Percentiles rank a stretch among this genome's conserved stretches.
These are phyloP conservation scores for Drosophila kepulauana DNA, from an alignment of 1,140 invertebrate species.

Conservation along the genomic window DNA sequence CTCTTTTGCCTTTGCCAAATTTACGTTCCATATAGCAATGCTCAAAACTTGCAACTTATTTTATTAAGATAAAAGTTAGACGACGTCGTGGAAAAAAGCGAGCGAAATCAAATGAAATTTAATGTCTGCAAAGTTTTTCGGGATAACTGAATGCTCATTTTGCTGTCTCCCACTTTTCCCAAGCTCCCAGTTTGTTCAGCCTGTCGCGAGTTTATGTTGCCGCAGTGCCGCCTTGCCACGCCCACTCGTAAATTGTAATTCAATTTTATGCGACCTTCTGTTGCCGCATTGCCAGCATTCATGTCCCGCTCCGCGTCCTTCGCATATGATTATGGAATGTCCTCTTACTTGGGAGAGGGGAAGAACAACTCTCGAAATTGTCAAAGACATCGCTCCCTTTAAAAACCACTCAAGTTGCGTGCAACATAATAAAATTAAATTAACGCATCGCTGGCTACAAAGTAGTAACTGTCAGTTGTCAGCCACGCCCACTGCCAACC, in stretches of 20 bases:
- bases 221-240: slow-evolving; percentile 50
- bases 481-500: slow-evolving; percentile 19
- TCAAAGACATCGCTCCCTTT: slow-evolving; percentile 36
- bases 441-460: slow-evolving; percentile 60
- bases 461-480: slow-evolving; percentile 53
- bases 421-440: slow-evolving; percentile 77
- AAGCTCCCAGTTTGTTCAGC: neutral
- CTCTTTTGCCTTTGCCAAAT: neutral
- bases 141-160: slow-evolving; percentile 53
- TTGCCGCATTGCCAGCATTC: slow-evolving; percentile 53
- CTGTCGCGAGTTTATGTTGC: slow-evolving; percentile 64
- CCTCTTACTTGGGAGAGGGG: neutral
- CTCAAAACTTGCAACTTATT: slow-evolving; percentile 77
- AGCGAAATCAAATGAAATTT: slow-evolving; percentile 79
- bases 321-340: slow-evolving; percentile 79
- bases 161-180: slow-evolving; percentile 24
- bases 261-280: slow-evolving; percentile 82
- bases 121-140: slow-evolving; percentile 78
- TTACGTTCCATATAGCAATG: slow-evolving; percentile 30
- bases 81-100: slow-evolving; percentile 25
- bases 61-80: slow-evolving; percentile 79
- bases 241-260: slow-evolving; percentile 63
- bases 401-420: slow-evolving; percentile 58
- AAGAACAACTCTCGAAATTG: slow-evolving; percentile 33
- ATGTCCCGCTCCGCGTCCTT: slow-evolving; percentile 15